phyloP scores from a whole-genome alignment of 2,797 vertebrate species.

The Pitangus sulphuratus region DNA sequence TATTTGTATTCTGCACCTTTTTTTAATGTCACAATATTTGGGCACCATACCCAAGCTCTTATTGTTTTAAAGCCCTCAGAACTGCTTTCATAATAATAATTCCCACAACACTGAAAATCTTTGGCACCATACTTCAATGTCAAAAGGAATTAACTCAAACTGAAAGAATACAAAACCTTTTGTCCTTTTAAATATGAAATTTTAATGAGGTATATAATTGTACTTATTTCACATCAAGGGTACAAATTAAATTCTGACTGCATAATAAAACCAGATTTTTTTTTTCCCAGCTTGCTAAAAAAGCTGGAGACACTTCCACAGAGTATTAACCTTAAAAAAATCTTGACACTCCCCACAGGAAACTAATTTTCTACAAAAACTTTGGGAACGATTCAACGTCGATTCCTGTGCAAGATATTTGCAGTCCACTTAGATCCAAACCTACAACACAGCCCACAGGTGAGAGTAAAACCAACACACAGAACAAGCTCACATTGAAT shows the following conservation, averaged over 20 bases:
- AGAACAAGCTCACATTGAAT: neutral
- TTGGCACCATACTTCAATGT: neutral
- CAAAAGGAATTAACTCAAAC: slow-evolving; percentile 18
- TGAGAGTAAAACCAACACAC: neutral
- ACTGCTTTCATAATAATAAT: slow-evolving; percentile 9
- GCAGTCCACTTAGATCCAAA: slow-evolving; percentile 45
- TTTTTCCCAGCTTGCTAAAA: slow-evolving; percentile 44
- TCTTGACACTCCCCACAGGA: slow-evolving; percentile 61
- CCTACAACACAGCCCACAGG: slow-evolving; percentile 3
- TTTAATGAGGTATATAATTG: neutral
- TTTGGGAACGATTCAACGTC: slow-evolving; percentile 56
- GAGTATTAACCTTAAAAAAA: slow-evolving; percentile 73
- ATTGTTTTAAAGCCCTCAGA: slow-evolving; percentile 4
- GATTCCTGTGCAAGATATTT: slow-evolving; percentile 70
- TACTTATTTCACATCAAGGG: slow-evolving; percentile 8
- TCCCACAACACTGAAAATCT: slow-evolving; percentile 29
- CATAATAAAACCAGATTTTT: slow-evolving; percentile 11
- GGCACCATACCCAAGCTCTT: neutral
- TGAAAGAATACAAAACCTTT: slow-evolving; percentile 3
- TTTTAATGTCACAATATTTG: slow-evolving; percentile 21
- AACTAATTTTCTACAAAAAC: slow-evolving; percentile 74
- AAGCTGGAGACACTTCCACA: slow-evolving; percentile 29
- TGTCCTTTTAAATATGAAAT: neutral
- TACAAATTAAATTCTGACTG: slow-evolving; percentile 26
- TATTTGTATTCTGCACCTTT: neutral